These are phyloP conservation scores for Gadopsis marmoratus DNA, from an alignment of 2,797 vertebrate genomes.

Conservation along the genomic window DNA sequence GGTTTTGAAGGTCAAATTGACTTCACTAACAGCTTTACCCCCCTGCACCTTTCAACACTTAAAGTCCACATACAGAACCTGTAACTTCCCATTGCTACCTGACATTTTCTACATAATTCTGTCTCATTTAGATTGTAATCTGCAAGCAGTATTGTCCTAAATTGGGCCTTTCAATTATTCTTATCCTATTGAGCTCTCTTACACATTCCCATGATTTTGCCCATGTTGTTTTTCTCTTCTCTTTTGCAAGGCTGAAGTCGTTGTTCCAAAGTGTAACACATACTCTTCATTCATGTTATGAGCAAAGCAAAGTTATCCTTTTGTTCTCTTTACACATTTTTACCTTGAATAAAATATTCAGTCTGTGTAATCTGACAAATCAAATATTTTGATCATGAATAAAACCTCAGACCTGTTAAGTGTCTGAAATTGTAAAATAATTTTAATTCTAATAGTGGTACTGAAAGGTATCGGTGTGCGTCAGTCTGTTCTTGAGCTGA, in stretches of 20 bases:
- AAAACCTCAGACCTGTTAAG: background rate
- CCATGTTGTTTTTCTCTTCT: background rate
- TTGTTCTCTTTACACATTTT: background rate
- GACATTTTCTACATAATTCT: background rate
- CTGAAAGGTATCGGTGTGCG: background rate
- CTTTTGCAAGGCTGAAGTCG: background rate
- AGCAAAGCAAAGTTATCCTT: background rate
- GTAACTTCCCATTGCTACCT: background rate
- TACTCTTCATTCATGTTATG: background rate
- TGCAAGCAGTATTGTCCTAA: background rate
- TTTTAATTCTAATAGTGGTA: too few relatives aligned
- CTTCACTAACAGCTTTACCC: too few relatives aligned
- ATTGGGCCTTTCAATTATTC: background rate
- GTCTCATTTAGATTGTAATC: background rate
- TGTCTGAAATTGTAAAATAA: background rate
- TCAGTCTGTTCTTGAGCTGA: constrained; percentile 44
- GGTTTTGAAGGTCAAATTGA: too few relatives aligned
- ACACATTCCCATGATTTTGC: background rate
- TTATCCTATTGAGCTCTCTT: background rate
- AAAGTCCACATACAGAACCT: background rate
- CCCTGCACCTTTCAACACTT: background rate
- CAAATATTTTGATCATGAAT: background rate
- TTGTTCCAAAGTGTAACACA: background rate
- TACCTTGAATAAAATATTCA: background rate
- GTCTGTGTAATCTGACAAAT: background rate